A percentile compares a stretch with the other conserved stretches of the same genome.
These are phyloP conservation scores for Cochlearius cochlearius DNA, from an alignment of 2,113 vertebrate genomes.

Conservation along the genomic window DNA sequence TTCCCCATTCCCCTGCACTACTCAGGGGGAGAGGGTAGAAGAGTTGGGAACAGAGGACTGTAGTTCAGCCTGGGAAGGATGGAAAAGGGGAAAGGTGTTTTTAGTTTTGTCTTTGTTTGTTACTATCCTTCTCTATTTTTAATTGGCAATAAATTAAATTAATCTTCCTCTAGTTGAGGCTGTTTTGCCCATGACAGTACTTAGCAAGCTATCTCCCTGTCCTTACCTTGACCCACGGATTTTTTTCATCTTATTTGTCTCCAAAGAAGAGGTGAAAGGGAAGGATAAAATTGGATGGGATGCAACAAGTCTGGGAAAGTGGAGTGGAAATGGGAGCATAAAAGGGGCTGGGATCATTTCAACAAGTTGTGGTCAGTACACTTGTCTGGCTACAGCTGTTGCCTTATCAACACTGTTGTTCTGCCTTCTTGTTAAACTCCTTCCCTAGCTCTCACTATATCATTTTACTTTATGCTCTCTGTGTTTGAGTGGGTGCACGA, in stretches of 20 bases:
- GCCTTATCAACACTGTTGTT: neutral
- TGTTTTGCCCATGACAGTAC: neutral
- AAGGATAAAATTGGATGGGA: neutral
- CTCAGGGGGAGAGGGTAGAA: neutral
- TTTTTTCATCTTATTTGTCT: neutral
- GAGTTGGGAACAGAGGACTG: neutral
- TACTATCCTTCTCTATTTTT: neutral
- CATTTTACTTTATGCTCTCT: neutral
- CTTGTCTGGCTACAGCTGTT: neutral
- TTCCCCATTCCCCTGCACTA: neutral
- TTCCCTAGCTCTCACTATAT: neutral
- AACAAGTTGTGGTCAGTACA: neutral
- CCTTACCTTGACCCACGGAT: neutral
- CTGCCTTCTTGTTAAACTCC: neutral
- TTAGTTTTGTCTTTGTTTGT: neutral
- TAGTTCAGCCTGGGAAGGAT: neutral
- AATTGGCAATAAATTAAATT: neutral
- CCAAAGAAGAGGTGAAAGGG: neutral
- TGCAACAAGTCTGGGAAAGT: neutral
- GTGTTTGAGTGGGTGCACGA: fast-evolving
- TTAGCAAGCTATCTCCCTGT: neutral
- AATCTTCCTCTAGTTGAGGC: neutral
- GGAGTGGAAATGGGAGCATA: neutral
- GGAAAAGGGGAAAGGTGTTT: neutral
- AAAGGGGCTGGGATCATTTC: neutral